phyloP scores from a whole-genome alignment of 2,888 invertebrate species.

The Lasiommata megera region DNA sequence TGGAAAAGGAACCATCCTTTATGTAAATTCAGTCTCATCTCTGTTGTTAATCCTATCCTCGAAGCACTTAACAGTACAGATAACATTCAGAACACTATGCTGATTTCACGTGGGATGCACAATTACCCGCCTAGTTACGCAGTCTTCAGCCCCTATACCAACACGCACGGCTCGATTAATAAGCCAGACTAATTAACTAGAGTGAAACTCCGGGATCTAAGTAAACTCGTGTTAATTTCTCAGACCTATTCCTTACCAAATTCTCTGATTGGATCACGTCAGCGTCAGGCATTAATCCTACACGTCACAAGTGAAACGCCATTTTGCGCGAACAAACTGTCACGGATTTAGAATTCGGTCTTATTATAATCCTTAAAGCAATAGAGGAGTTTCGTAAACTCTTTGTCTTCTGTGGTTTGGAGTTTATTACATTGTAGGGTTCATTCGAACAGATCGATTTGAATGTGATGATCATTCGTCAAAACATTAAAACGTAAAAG shows the following conservation, averaged over 20 bases:
- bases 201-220: slow-evolving; percentile 3
- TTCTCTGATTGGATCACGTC: slow-evolving; percentile 3
- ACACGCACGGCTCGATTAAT: neutral
- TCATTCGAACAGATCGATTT: too few relatives aligned
- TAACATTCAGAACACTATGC: too few relatives aligned
- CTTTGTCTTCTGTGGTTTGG: too few relatives aligned
- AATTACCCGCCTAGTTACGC: neutral
- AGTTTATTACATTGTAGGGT: too few relatives aligned
- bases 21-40: too few relatives aligned
- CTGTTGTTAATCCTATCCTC: too few relatives aligned
- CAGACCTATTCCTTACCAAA: slow-evolving; percentile 1
- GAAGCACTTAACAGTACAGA: too few relatives aligned
- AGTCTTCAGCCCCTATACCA: neutral
- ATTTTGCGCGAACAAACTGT: neutral
- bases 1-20: too few relatives aligned
- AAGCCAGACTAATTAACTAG: slow-evolving; percentile 11
- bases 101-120: neutral
- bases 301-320: neutral
- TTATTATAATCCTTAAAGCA: too few relatives aligned
- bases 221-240: slow-evolving; percentile 9
- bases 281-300: neutral
- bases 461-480: too few relatives aligned
- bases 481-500: too few relatives aligned
- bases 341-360: neutral
- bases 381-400: too few relatives aligned